Percentiles rank a stretch among this genome's conserved stretches.
phyloP scores from a whole-genome alignment of 2,888 invertebrate genomes.

The Penaeus monodon region DNA sequence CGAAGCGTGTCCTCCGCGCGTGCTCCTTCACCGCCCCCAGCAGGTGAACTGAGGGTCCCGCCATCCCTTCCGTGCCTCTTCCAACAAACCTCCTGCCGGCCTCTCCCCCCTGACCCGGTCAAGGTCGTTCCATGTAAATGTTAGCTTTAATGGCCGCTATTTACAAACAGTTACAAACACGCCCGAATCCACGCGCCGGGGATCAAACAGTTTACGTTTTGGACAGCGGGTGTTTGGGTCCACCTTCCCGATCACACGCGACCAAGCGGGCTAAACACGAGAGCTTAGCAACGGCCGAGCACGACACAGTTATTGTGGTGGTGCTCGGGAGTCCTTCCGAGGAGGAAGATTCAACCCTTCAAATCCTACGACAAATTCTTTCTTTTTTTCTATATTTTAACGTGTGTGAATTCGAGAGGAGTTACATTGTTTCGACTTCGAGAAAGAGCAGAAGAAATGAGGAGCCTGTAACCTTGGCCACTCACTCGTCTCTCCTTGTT shows the following conservation, averaged over 20 bases:
- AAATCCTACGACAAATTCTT: too few species aligned
- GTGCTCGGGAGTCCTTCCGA: too few species aligned
- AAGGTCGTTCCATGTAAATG: constrained; percentile 55
- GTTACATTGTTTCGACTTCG: too few species aligned
- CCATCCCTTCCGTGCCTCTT: neutral
- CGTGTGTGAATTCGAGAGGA: too few species aligned
- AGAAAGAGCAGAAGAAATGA: too few species aligned
- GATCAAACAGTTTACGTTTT: constrained; percentile 55
- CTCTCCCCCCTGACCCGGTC: constrained; percentile 50
- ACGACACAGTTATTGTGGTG: neutral
- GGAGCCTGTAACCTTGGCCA: too few species aligned
- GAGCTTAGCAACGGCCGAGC: constrained; percentile 9
- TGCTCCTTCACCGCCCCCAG: constrained; percentile 14
- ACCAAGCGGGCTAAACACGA: neutral
- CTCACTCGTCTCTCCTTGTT: too few species aligned
- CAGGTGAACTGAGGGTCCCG: constrained; percentile 43
- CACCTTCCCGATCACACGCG: constrained; percentile 26
- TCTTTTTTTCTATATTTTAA: too few species aligned
- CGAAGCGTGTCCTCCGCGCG: neutral
- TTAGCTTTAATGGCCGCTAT: constrained; percentile 57
- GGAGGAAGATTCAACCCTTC: too few species aligned
- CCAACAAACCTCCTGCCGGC: constrained; percentile 13
- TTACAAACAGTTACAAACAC: constrained; percentile 59
- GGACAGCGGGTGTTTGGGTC: constrained; percentile 21
- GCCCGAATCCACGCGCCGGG: constrained; percentile 47